Evolutionary conservation across 1,140 invertebrate genomes (phyloP), one percentile per base, ranked within the genome.

Genomic region (Drosophila parvula): DNA sequence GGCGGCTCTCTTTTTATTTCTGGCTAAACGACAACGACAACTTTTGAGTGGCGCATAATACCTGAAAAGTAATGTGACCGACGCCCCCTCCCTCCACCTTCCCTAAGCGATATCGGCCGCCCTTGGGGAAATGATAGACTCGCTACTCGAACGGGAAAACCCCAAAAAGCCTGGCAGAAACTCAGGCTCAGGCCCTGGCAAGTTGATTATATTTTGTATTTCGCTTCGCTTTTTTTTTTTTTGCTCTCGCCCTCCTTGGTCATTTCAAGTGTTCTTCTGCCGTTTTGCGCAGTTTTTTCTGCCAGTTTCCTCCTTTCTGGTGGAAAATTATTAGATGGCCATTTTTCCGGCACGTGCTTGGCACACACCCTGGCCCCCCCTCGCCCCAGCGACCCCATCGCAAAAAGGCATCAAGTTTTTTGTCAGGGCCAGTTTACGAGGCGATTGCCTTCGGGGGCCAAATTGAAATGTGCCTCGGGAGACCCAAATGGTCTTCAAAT

Each of bases 391-490:
- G 9, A 18, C 48, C 11, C 18, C 22, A 10, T 10, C 22, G 22
- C 14, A 51, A n/a, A 44, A 58, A 73, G 58, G 79, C 74, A 81
- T 81, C 81, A 85, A 81, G 69, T 78, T 62, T 58, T 58, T 65
- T 75, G 65, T 61, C 64, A 78, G 82, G 70, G 61, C 53, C 75
- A 86, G 64, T 82, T 85, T 71, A 79, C 43, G 74, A 68, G 80
- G 69, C 79, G 74, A 75, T 77, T 68, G 78, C 70, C 75, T 78
- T 75, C 32, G 62, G 77, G 74, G 50, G 62, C 81, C 59, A 88
- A 85, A 88, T 85, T 86, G 82, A 88, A 85, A 85, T 86, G 74
- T 76, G 69, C 84, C 78, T 81, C 82, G 38, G 45, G 82, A 64
- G 82, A 57, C 36, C 55, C 12, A 58, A 61, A 45, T 12, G 41